A percentile compares a stretch with the other conserved stretches of the same genome.
These are phyloP conservation scores for Arrhamphus sclerolepis DNA, from an alignment of 2,797 vertebrate genomes.

Conservation along the genomic window DNA sequence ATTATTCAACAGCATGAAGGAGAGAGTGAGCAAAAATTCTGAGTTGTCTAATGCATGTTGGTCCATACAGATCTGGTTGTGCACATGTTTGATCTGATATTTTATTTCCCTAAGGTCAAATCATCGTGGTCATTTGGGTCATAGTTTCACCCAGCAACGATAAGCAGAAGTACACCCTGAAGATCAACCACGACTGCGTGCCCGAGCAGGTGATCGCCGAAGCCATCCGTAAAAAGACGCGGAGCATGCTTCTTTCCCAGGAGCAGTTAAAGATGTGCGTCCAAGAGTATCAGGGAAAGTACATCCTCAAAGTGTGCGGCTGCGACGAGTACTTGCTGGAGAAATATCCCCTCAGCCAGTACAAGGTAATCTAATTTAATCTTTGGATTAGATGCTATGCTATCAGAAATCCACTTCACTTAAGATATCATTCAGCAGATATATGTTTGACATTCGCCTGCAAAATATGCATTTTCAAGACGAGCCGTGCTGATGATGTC, in stretches of 20 bases:
- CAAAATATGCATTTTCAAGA: too few relatives aligned
- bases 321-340: conserved; percentile 98
- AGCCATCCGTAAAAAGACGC: conserved; percentile 97
- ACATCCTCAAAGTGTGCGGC: conserved; percentile 98
- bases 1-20: too few relatives aligned
- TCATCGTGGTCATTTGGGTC: conserved; percentile 99
- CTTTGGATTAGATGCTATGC: too few relatives aligned
- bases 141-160: conserved; percentile 98
- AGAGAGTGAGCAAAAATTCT: too few relatives aligned
- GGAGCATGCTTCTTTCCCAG: conserved; percentile 95
- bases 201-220: conserved; percentile 99
- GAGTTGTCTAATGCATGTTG: too few relatives aligned
- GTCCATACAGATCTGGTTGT: neutral
- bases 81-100: neutral
- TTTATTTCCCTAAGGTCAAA: conserved; percentile 85
- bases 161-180: conserved; percentile 98
- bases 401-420: too few relatives aligned
- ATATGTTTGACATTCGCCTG: too few relatives aligned
- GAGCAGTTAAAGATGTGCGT: conserved; percentile 99
- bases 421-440: too few relatives aligned
- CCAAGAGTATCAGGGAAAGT: conserved; percentile 98
- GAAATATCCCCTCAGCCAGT: conserved; percentile 98
- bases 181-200: conserved; percentile 97
- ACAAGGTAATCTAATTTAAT: conserved; percentile 86
- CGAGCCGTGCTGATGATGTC: too few relatives aligned